Conservation (phyloP, 2,888 invertebrate species). For the Synanthedon andrenaeformis region DNA sequence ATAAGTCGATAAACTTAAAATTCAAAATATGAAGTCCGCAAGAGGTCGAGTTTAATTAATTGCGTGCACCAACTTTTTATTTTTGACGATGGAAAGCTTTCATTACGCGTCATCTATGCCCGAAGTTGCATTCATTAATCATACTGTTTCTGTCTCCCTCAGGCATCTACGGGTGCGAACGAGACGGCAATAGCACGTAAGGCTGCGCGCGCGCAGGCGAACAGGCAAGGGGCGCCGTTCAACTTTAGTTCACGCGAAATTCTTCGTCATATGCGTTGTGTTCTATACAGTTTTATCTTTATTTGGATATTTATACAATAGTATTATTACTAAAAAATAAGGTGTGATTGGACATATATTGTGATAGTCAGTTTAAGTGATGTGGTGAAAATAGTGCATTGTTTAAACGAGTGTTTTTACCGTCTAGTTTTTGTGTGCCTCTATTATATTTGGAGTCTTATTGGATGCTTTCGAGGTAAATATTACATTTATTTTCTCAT, state of each 20-base stretch:
- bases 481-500: neutral
- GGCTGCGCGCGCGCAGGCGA: slow-evolving; percentile 16
- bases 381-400: neutral
- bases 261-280: slow-evolving; percentile 13
- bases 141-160: slow-evolving; percentile 22
- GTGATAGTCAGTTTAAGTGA: neutral
- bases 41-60: too few relatives aligned
- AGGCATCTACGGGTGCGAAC: slow-evolving; percentile 11
- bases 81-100: slow-evolving; percentile 22
- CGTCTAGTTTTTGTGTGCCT: slow-evolving; percentile 2
- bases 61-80: neutral
- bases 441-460: slow-evolving; percentile 9
- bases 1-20: too few relatives aligned
- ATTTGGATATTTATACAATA: slow-evolving; percentile 1
- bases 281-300: slow-evolving; percentile 2
- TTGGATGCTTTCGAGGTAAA: slow-evolving; percentile 25
- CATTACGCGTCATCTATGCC: slow-evolving; percentile 17
- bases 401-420: neutral
- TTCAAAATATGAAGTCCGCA: too few relatives aligned
- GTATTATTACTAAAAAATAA: slow-evolving; percentile 1
- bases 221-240: slow-evolving; percentile 16
- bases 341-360: too few relatives aligned
- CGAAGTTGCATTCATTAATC: slow-evolving; percentile 21
- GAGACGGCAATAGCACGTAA: slow-evolving; percentile 8
- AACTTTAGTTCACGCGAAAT: slow-evolving; percentile 31